Base-by-base conservation (phyloP, 2,797 vertebrate genomes). In the Danio albolineatus region DNA sequence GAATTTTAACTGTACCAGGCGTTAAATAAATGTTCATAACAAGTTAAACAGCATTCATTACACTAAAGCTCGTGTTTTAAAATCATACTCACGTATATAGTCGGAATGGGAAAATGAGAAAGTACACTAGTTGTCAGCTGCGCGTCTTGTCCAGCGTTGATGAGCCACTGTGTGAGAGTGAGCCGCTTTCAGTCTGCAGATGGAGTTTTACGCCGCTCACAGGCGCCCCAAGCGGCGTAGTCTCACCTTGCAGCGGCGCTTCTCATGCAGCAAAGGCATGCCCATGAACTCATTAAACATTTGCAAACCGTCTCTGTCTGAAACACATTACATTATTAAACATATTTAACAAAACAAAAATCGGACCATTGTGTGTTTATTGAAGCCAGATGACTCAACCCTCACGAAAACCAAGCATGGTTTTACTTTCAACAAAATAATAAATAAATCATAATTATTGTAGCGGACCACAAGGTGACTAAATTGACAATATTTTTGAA, bases 221-320 rank as follows among this genome's bases (percentile, higher is more conserved):
- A 2, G 6, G 5, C 60, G 48, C 86, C 89, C 17, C 90, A 3
- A 76, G 90, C 53, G 88, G 89, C 79, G 39, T 79, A 70, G 21
- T 76, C 1, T 17, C 6, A 16, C 0, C 4, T 5, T 48, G 17
- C 4, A 69, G 48, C 17, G 13, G 39, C 19, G 12, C 2, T 28
- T 0, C 19, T 7, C 10, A 46, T 10, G 7, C 69, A 19, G 14
- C 2, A 7, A 21, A 5, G 38, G 6, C n/a, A 19, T 10, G 12
- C 72, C 38, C 3, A 49, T 41, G 67, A 70, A 13, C 46, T 51
- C 6, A 6, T 41, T 54, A 54, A 16, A 54, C 17, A 8, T 21
- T 5, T 7, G 51, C 10, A 51, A 12, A 2, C 36, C 17, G 10
- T 38, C 28, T n/a, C 28, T 28, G 28, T 21, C 2, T 5, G 38